A percentile compares a stretch with the other conserved stretches of the same genome.
phyloP scores from a whole-genome alignment of 2,888 invertebrate genomes.

The Plemyria rubiginata region DNA sequence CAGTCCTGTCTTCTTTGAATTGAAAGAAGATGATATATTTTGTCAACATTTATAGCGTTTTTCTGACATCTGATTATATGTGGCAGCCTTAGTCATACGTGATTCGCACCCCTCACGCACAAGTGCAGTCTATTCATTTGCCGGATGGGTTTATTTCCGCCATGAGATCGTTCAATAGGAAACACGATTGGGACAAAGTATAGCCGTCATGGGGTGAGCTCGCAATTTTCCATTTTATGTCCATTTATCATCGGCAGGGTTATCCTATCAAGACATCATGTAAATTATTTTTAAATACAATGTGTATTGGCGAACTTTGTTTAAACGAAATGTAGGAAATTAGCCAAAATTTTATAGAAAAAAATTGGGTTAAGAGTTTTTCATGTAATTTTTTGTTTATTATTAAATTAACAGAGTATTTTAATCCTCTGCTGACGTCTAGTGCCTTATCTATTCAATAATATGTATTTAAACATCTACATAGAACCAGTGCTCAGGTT shows the following conservation, averaged over 20 bases:
- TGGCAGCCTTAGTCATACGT: slow-evolving; percentile 11
- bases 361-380: no score
- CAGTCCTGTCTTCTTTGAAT: neutral
- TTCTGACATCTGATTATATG: neutral
- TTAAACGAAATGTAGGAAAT: neutral
- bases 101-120: slow-evolving; percentile 65
- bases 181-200: slow-evolving; percentile 81
- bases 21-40: neutral
- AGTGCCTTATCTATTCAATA: no score
- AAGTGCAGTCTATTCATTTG: slow-evolving; percentile 82
- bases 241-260: slow-evolving; percentile 66
- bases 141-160: slow-evolving; percentile 83
- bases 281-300: slow-evolving; percentile 22
- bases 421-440: no score
- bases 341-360: no score
- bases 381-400: no score
- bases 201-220: slow-evolving; percentile 56
- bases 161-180: slow-evolving; percentile 80
- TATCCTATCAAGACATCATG: slow-evolving; percentile 47
- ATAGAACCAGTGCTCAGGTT: no score
- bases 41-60: neutral
- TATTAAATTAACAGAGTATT: no score
- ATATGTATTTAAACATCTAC: no score
- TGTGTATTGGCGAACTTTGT: slow-evolving; percentile 37
- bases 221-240: slow-evolving; percentile 69